Conservation (phyloP, 2,113 vertebrate genomes). For the Lophura nycthemera region DNA sequence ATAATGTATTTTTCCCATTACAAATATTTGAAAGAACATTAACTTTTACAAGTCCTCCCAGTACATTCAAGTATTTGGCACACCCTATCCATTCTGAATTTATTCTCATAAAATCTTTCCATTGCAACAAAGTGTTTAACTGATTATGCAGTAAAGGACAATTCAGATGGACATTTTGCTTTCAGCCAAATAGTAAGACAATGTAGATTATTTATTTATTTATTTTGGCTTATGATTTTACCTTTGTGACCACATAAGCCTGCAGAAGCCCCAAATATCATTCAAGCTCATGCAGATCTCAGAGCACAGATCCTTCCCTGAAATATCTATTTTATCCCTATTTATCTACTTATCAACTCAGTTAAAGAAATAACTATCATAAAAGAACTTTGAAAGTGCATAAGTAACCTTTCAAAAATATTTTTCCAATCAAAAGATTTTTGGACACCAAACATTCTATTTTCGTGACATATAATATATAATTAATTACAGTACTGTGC, state of each 20-base stretch:
- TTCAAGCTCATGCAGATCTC: background rate
- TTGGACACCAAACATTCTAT: background rate
- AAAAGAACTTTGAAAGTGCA: background rate
- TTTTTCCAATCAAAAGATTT: background rate
- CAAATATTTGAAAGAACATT: conserved; percentile 10
- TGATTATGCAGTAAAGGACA: background rate
- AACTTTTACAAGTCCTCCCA: conserved; percentile 16
- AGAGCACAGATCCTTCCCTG: background rate
- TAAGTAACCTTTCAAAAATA: background rate
- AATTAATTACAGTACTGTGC: background rate
- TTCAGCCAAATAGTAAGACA: background rate
- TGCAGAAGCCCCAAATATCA: background rate
- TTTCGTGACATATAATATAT: background rate
- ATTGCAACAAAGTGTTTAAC: background rate
- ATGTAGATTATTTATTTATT: background rate
- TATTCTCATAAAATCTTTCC: background rate
- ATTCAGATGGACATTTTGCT: background rate
- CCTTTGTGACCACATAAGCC: background rate
- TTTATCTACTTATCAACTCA: background rate
- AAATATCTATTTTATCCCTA: background rate
- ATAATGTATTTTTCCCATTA: background rate
- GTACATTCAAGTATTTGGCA: background rate
- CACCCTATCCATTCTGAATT: background rate
- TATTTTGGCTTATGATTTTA: background rate
- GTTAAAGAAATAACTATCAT: background rate